These are phyloP conservation scores for Aurelia sp. DNA, from an alignment of 30 jellyfish, hydroid and myxozoan genomes.

Conservation along the genomic window DNA sequence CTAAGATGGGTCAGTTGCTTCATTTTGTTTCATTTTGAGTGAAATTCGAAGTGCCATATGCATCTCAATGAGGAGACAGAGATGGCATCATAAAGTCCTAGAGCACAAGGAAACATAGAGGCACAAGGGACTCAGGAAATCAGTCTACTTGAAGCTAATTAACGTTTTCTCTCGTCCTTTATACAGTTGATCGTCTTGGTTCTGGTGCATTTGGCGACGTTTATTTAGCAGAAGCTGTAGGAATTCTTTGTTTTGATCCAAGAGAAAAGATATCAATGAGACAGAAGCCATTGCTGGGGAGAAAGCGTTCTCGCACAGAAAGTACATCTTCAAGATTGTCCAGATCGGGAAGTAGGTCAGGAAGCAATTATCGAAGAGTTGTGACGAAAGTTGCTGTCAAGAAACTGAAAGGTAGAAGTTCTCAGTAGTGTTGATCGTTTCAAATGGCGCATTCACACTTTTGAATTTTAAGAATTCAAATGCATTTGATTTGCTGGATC, in stretches of 20 bases:
- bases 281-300: conserved; percentile 84
- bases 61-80: too few species aligned
- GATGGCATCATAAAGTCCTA: too few species aligned
- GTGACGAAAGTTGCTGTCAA: conserved; percentile 93
- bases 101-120: too few species aligned
- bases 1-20: too few species aligned
- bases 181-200: conserved; percentile 85
- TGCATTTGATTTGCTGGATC: too few species aligned
- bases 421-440: background rate
- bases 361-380: conserved; percentile 68
- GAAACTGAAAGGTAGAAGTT: conserved; percentile 87
- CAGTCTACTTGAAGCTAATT: too few species aligned
- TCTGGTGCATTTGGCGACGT: conserved; percentile 99
- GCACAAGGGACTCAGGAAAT: too few species aligned
- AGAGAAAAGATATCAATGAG: conserved; percentile 81
- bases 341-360: conserved; percentile 16
- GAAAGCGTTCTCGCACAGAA: conserved; percentile 79
- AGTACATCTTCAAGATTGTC: conserved; percentile 57
- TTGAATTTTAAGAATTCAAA: too few species aligned
- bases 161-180: too few species aligned
- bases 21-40: too few species aligned
- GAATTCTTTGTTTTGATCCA: conserved; percentile 86
- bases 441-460: background rate
- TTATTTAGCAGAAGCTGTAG: conserved; percentile 93
- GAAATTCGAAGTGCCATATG: too few species aligned